These are phyloP conservation scores for Gallinago solitaria DNA, from an alignment of 2,797 vertebrate species.

Conservation along the genomic window DNA sequence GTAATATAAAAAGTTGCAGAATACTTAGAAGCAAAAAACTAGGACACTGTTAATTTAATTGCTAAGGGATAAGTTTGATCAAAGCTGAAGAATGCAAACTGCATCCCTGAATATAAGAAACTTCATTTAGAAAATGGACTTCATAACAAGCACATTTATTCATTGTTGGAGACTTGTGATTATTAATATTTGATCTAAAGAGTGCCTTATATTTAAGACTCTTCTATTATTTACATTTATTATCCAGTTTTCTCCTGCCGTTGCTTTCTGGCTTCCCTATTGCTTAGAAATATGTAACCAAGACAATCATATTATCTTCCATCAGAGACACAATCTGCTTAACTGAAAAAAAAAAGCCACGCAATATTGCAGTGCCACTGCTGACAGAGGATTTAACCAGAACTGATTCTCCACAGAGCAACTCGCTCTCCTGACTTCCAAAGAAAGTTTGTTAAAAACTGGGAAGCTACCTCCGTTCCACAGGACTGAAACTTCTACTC, in stretches of 20 bases:
- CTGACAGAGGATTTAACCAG: slow-evolving; percentile 21
- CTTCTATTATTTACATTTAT: slow-evolving; percentile 32
- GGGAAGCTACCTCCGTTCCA: background rate
- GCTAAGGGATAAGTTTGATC: slow-evolving; percentile 38
- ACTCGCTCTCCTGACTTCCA: background rate
- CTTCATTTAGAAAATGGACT: slow-evolving; percentile 56
- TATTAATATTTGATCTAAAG: slow-evolving; percentile 64
- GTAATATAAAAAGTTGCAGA: slow-evolving; percentile 36
- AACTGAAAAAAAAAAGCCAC: slow-evolving; percentile 11
- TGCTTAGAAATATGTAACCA: slow-evolving; percentile 27
- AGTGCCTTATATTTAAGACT: slow-evolving; percentile 27
- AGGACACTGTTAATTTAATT: slow-evolving; percentile 64
- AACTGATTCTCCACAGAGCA: background rate
- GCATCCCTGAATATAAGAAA: background rate
- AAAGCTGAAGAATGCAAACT: slow-evolving; percentile 37
- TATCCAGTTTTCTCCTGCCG: slow-evolving; percentile 26
- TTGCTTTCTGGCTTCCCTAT: background rate
- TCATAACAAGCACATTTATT: slow-evolving; percentile 50
- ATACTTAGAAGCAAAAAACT: slow-evolving; percentile 48
- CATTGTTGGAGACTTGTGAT: slow-evolving; percentile 23
- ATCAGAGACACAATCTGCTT: slow-evolving; percentile 17
- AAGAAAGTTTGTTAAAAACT: background rate
- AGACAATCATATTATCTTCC: slow-evolving; percentile 21
- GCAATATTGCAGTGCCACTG: background rate
- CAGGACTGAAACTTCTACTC: background rate